These are phyloP conservation scores for Sericinus montela DNA, from an alignment of 2,888 invertebrate genomes.

Conservation along the genomic window DNA sequence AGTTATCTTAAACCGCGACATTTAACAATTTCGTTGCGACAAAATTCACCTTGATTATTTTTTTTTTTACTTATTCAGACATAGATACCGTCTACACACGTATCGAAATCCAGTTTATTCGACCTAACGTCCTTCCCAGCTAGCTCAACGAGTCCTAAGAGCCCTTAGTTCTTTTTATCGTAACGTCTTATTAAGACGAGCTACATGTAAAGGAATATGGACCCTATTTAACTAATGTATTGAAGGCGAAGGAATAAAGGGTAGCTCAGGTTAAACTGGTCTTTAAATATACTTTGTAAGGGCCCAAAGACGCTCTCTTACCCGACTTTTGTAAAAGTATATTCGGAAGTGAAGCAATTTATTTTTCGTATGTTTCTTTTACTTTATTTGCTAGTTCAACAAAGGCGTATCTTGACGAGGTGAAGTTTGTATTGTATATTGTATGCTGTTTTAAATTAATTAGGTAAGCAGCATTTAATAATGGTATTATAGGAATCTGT, in stretches of 20 bases:
- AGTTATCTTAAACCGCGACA: neutral
- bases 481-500: no score
- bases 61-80: constrained; percentile 25
- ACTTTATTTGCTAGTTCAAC: neutral
- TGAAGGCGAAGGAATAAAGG: constrained; percentile 1
- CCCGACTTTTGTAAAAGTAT: constrained; percentile 17
- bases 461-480: no score
- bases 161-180: constrained; percentile 60
- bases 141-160: constrained; percentile 61
- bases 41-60: constrained; percentile 17
- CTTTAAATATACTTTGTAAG: constrained; percentile 20
- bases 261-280: constrained; percentile 17
- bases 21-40: constrained; percentile 2
- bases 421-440: no score
- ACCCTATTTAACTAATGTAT: neutral
- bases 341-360: constrained; percentile 14
- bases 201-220: constrained; percentile 24
- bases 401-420: neutral
- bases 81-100: constrained; percentile 26
- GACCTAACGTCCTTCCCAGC: constrained; percentile 68
- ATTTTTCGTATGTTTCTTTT: constrained; percentile 2
- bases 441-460: no score
- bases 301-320: constrained; percentile 21
- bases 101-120: constrained; percentile 53
- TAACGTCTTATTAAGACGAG: constrained; percentile 42